Percentiles rank a stretch among this genome's conserved stretches.
phyloP scores from a whole-genome alignment of 2,888 invertebrate species.

The Drosophila neonasuta region DNA sequence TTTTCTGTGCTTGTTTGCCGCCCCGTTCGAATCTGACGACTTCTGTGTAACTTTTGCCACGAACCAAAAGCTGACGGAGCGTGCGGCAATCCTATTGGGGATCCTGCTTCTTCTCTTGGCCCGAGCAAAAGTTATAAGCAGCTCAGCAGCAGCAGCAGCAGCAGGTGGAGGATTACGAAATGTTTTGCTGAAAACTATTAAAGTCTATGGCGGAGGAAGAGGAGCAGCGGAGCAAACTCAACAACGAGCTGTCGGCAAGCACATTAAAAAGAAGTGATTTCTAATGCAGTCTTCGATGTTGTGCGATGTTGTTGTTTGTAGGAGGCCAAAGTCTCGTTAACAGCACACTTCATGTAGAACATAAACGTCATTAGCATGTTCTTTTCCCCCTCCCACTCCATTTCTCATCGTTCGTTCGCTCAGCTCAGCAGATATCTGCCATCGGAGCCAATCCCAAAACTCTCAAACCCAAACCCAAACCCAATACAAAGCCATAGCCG shows the following conservation, averaged over 20 bases:
- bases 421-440: conserved; percentile 15
- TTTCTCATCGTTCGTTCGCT: not conserved
- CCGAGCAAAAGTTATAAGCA: conserved; percentile 64
- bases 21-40: conserved; percentile 42
- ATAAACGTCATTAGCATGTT: conserved; percentile 36
- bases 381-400: not conserved
- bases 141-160: conserved; percentile 47
- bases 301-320: not conserved
- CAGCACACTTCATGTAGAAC: conserved; percentile 17
- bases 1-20: conserved; percentile 58
- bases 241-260: conserved; percentile 31
- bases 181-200: conserved; percentile 62
- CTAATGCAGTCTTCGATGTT: conserved; percentile 15
- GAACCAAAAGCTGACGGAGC: conserved; percentile 28
- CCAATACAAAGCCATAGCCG: conserved; percentile 4
- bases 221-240: not conserved
- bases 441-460: conserved; percentile 11
- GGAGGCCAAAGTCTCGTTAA: conserved; percentile 10
- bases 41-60: conserved; percentile 61
- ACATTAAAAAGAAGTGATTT: conserved; percentile 39
- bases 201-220: conserved; percentile 20
- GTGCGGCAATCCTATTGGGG: conserved; percentile 59
- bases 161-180: conserved; percentile 62
- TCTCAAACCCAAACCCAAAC: not conserved
- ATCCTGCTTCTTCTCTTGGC: conserved; percentile 3